Percentiles rank a stretch among this genome's conserved stretches.
These are phyloP conservation scores for Myocastor coypus DNA, from an alignment of 2,113 vertebrate genomes.

Conservation along the genomic window DNA sequence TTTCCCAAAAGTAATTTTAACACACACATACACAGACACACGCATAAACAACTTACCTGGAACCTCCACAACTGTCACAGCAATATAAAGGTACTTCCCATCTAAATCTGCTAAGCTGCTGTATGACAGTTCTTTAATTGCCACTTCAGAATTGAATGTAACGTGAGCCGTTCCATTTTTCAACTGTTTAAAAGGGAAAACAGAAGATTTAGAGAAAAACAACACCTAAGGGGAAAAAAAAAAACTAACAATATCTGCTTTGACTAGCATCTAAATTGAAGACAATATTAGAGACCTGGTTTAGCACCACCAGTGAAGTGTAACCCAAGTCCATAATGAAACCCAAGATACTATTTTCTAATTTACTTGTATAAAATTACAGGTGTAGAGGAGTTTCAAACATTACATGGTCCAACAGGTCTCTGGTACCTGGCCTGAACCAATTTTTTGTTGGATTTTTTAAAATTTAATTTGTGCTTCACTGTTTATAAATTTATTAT, in stretches of 20 bases:
- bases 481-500: neutral
- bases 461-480: constrained; percentile 28
- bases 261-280: neutral
- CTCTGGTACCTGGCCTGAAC: neutral
- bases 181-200: constrained; percentile 81
- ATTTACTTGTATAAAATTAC: neutral
- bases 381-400: neutral
- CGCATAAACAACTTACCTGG: constrained; percentile 76
- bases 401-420: no score
- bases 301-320: neutral
- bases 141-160: constrained; percentile 83
- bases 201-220: constrained; percentile 17
- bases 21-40: constrained; percentile 9
- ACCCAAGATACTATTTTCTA: neutral
- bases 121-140: constrained; percentile 82
- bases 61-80: constrained; percentile 85
- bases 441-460: constrained; percentile 20
- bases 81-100: constrained; percentile 85
- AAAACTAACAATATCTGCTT: constrained; percentile 7
- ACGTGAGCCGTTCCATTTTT: constrained; percentile 83
- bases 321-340: neutral
- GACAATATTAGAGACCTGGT: neutral
- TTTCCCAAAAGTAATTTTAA: constrained; percentile 12
- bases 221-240: neutral
- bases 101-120: constrained; percentile 84